Conservation (phyloP, 2,113 vertebrate species). For the Tragelaphus scriptus region DNA sequence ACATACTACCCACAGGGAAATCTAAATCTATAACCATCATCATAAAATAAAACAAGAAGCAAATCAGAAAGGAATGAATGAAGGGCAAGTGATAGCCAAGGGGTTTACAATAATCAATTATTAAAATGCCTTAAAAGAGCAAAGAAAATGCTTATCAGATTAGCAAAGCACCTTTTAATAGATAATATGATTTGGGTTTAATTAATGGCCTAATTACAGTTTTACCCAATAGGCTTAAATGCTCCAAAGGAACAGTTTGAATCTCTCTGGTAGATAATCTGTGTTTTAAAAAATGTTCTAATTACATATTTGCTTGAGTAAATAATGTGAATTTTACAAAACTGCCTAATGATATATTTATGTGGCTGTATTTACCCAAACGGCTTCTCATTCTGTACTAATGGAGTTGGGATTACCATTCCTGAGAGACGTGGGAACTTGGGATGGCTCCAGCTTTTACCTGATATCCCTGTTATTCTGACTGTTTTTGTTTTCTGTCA, state of each 20-base stretch:
- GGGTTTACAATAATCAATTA: conserved; percentile 61
- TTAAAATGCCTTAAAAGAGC: conserved; percentile 63
- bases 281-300: conserved; percentile 68
- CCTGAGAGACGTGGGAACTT: conserved; percentile 31
- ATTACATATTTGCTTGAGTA: conserved; percentile 70
- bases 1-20: conserved; percentile 61
- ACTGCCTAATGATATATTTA: conserved; percentile 61
- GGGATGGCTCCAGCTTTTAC: conserved; percentile 23
- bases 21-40: conserved; percentile 70
- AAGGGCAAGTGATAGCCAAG: conserved; percentile 49
- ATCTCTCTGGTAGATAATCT: conserved; percentile 45
- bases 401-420: conserved; percentile 60
- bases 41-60: conserved; percentile 64
- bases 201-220: conserved; percentile 66
- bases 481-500: background rate
- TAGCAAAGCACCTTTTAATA: conserved; percentile 63
- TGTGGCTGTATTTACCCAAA: conserved; percentile 69
- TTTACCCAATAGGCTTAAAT: conserved; percentile 66
- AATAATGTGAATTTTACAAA: conserved; percentile 68
- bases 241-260: conserved; percentile 66
- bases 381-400: conserved; percentile 66
- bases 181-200: conserved; percentile 70
- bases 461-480: conserved; percentile 16
- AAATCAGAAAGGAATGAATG: conserved; percentile 56
- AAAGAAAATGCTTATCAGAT: conserved; percentile 65